Evolutionary conservation across 2,797 vertebrate species (phyloP).

Genomic region (Rhabdophis nuchalis): DNA sequence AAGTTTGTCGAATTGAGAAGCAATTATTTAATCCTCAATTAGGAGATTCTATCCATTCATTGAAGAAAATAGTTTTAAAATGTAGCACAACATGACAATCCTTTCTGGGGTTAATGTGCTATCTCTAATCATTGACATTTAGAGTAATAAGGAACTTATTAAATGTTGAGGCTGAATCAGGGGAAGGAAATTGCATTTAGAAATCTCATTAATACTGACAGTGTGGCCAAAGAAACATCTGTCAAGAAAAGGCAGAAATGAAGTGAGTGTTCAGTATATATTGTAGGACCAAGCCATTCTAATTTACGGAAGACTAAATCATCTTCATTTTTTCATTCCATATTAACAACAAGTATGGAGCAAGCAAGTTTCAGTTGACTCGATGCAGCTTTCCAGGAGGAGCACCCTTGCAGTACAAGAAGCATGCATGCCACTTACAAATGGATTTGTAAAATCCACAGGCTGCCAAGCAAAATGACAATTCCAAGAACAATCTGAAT

Average conservation of each 20-base stretch:
- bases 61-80: constrained; percentile 1
- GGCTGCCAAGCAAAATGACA: background rate
- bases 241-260: background rate
- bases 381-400: background rate
- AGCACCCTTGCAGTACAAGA: background rate
- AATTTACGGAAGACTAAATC: background rate
- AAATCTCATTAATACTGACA: constrained; percentile 6
- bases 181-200: constrained; percentile 17
- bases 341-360: background rate
- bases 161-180: background rate
- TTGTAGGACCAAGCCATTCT: background rate
- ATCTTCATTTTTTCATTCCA: background rate
- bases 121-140: constrained; percentile 6
- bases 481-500: background rate
- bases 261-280: background rate
- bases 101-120: background rate
- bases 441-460: background rate
- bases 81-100: background rate
- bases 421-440: background rate
- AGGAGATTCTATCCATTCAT: background rate
- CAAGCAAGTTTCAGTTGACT: background rate
- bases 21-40: background rate
- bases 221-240: background rate
- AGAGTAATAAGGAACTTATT: constrained; percentile 11
- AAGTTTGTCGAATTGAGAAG: background rate